phyloP scores from a whole-genome alignment of 2,797 vertebrate species.

The Eurystomus glaucurus region DNA sequence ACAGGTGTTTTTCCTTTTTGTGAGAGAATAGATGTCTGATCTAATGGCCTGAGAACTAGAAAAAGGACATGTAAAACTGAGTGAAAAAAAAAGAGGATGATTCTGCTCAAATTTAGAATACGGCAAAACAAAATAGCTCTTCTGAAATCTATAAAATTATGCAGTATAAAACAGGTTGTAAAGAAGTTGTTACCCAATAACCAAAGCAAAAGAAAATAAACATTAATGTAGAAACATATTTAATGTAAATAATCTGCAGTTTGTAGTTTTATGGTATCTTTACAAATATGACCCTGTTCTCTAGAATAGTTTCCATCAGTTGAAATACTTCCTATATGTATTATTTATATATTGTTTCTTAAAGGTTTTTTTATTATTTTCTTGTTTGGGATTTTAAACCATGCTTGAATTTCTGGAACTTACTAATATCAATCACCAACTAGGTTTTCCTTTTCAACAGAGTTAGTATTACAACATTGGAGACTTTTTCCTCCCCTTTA shows the following conservation, averaged over 20 bases:
- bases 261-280: neutral
- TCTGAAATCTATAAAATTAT: neutral
- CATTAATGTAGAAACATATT: neutral
- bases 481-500: fast-evolving
- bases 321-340: neutral
- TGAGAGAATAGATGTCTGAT: neutral
- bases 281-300: neutral
- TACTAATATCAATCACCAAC: neutral
- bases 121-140: neutral
- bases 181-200: neutral
- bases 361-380: neutral
- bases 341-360: neutral
- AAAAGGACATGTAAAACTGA: neutral
- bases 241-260: neutral
- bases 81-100: neutral
- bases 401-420: neutral
- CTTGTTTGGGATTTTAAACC: neutral
- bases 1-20: neutral
- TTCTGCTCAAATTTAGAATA: neutral
- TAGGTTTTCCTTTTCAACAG: neutral
- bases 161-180: neutral
- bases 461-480: neutral
- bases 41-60: neutral
- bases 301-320: neutral
- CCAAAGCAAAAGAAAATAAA: neutral